Percentiles rank a stretch among this genome's conserved stretches.
phyloP scores from a whole-genome alignment of 35 echinoderm and acorn worm species.

The Eucidaris tribuloides region DNA sequence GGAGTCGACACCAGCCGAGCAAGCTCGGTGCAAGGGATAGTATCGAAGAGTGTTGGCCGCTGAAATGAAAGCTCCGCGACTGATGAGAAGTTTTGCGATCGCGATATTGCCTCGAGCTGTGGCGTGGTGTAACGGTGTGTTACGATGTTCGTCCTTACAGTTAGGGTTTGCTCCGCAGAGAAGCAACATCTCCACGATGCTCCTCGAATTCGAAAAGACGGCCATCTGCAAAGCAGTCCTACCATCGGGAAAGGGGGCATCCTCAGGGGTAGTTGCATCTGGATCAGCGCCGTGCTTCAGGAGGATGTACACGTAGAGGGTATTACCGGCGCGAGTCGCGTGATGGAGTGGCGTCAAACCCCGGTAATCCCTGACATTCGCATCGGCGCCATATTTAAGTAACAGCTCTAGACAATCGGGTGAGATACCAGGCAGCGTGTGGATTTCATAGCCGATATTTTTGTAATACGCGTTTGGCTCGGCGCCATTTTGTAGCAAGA shows the following conservation, averaged over 20 bases:
- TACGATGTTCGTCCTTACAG: conserved; percentile 59
- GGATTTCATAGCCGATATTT: conserved; percentile 82
- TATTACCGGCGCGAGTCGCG: conserved; percentile 67
- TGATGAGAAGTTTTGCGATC: conserved; percentile 64
- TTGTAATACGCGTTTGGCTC: conserved; percentile 77
- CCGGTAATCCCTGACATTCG: conserved; percentile 43
- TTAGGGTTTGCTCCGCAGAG: conserved; percentile 80
- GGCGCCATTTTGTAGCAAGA: conserved; percentile 70
- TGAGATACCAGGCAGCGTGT: conserved; percentile 41
- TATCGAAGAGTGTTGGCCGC: conserved; percentile 59
- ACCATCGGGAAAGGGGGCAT: conserved; percentile 12
- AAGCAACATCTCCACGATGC: conserved; percentile 63
- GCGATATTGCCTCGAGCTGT: conserved; percentile 69
- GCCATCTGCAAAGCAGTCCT: conserved; percentile 74
- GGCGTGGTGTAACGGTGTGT: conserved; percentile 81
- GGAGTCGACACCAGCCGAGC: conserved; percentile 38
- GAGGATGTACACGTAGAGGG: conserved; percentile 63
- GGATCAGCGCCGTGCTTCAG: conserved; percentile 70
- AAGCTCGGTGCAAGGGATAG: conserved; percentile 87
- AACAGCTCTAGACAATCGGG: conserved; percentile 82
- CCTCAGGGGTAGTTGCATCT: conserved; percentile 42
- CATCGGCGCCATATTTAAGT: conserved; percentile 81
- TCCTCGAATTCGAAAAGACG: conserved; percentile 41
- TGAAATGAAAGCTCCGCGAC: conserved; percentile 60
- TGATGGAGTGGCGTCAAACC: conserved; percentile 76